phyloP scores from a whole-genome alignment of 2,113 vertebrate species.

The Calonectris borealis region DNA sequence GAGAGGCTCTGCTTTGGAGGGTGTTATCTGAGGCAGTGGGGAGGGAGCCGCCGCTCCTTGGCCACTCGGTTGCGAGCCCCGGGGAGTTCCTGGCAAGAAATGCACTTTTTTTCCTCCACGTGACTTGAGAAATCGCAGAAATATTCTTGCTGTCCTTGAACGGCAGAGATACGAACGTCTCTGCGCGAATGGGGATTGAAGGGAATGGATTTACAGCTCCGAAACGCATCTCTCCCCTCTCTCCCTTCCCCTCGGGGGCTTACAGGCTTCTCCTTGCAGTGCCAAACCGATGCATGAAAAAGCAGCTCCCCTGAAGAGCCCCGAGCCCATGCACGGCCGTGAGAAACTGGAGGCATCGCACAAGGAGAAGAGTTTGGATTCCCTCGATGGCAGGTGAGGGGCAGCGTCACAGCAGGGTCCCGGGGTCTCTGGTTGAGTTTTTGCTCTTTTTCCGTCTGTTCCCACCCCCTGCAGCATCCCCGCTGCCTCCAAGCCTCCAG shows the following conservation, averaged over 20 bases:
- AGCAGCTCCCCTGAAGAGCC: constrained; percentile 57
- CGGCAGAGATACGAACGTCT: accelerated
- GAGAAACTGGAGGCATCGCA: constrained; percentile 42
- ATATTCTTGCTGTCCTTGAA: neutral
- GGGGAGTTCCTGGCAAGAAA: neutral
- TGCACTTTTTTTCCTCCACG: neutral
- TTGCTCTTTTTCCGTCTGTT: neutral
- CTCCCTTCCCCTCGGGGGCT: neutral
- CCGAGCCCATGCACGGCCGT: constrained; percentile 25
- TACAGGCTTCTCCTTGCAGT: neutral
- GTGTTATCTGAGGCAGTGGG: neutral
- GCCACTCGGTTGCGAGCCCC: accelerated
- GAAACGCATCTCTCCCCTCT: neutral
- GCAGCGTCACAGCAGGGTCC: neutral
- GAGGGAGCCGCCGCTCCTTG: neutral
- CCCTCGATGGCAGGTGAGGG: constrained; percentile 50
- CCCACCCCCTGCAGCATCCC: neutral
- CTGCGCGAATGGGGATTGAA: neutral
- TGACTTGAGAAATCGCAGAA: neutral
- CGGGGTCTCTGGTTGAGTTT: accelerated
- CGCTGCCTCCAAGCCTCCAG: accelerated
- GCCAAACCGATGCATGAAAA: constrained; percentile 65
- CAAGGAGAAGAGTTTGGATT: constrained; percentile 61
- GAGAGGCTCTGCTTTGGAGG: neutral
- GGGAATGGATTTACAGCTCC: neutral